Evolutionary conservation across 1,140 invertebrate genomes (phyloP), one percentile per base, ranked within the genome.

Genomic region (Chironomus tepperi): DNA sequence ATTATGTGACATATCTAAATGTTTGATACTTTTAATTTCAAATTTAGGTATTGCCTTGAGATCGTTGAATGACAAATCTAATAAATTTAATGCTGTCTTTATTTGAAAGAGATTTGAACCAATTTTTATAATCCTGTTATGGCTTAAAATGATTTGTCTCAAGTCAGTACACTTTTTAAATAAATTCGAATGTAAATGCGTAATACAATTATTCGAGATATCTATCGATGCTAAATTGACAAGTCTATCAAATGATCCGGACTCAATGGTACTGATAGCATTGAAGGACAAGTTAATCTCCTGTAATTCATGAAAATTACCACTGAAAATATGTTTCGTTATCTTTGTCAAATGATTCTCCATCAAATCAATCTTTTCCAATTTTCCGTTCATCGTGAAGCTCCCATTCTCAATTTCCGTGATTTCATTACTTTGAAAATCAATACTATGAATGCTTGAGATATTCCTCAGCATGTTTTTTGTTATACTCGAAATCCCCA

Each of bases 321-420:
- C 65, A 70, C 19, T 21, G 65, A 70, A 70, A 70, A 21, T 70
- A 21, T 70, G 16, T 70, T 70, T 70, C 65, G 65, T 19, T 19
- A 70, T 70, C 19, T 70, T 70, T 70, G n/a, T 16, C 65, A 70
- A 70, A 9, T 18, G 18, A 70, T 70, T 70, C 19, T 70, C 18
- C 65, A 70, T 70, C 18, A 70, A 70, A 70, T 70, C 65, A 70
- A 70, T 70, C 65, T 70, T 70, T 18, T 70, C 65, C 65, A 70
- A 21, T 70, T 70, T 70, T 18, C 9, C 6, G 65, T 16, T 19
- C 19, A 19, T 21, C 9, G 3, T 16, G 18, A 70, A 70, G 65
- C 65, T 70, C 9, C 65, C 65, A 70, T 70, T 70, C 10, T 70
- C 65, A 70, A 70, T 70, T 70, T 70, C 65, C 65, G 16, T 21